A percentile compares a stretch with the other conserved stretches of the same genome.
Evolutionary conservation across 2,113 vertebrate genomes (phyloP).

Genomic region (Mellivora capensis): DNA sequence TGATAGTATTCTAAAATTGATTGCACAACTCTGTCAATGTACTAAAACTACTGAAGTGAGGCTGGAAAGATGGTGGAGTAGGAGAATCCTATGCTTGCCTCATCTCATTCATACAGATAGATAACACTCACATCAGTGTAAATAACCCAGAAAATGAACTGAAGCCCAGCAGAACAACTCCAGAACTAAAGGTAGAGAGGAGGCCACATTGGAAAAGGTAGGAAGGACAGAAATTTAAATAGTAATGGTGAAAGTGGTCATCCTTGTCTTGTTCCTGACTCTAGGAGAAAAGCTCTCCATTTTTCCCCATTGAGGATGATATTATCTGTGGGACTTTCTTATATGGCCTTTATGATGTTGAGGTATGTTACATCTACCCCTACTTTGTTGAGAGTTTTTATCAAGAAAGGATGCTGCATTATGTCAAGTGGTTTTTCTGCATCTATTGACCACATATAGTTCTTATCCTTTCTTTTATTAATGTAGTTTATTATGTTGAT

Average conservation of each 20-base stretch:
- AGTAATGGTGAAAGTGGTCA: background rate
- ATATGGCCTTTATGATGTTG: background rate
- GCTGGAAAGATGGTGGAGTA: background rate
- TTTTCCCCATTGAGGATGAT: background rate
- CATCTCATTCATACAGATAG: background rate
- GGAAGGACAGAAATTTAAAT: background rate
- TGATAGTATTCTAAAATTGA: conserved; percentile 9
- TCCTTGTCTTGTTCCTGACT: background rate
- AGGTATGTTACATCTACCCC: background rate
- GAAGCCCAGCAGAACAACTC: background rate
- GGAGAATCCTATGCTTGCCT: background rate
- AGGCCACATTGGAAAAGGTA: background rate
- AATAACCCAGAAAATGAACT: background rate
- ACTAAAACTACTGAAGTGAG: background rate
- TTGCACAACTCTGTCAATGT: background rate
- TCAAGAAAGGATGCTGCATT: background rate
- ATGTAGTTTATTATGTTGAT: background rate
- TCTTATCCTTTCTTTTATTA: background rate
- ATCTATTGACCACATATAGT: background rate
- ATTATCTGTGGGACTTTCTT: background rate
- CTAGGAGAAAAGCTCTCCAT: background rate
- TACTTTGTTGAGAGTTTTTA: background rate
- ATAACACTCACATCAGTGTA: background rate
- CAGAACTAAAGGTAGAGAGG: background rate
- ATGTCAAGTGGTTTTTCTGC: background rate